Evolutionary conservation across 2,797 vertebrate genomes (phyloP), one percentile per base, ranked within the genome.

Genomic region (Manis pentadactyla): DNA sequence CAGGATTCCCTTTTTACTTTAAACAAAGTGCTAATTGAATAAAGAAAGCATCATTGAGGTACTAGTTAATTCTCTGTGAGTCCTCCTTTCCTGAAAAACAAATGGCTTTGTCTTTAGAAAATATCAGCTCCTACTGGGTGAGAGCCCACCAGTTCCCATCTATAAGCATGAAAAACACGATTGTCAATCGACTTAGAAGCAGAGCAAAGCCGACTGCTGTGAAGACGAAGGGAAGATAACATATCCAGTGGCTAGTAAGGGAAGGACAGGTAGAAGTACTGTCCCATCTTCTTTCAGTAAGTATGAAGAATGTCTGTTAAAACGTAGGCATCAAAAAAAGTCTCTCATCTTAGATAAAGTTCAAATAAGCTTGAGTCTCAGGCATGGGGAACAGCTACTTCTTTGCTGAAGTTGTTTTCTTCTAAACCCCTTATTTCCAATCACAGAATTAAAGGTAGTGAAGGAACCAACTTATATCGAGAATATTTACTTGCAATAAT

Each of bases 201-300:
- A 1, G 17, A 81, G 37, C 46, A 71, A 53, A 29, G 7, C 3
- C 10, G 27, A 15, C 53, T 42, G 25, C 42, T 78, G 21, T 12
- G n/a, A 53, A 87, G 55, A 13, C 0, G 0, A 55, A 14, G 7
- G 9, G 1, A 29, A 64, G 7, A 77, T 46, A 3, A 14, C 4
- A 17, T 0, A 68, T 42, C 29, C 69, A 46, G 69, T 17, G 42
- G 18, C 21, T 66, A 19, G 10, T 37, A 46, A 34, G 42, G 23
- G 55, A 51, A 53, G 21, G 9, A 7, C 31, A n/a, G 19, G 7
- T 63, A 18, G 11, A n/a, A n/a, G n/a, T n/a, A n/a, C n/a, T 68
- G 17, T 37, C 17, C 8, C 0, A 23, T 93, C 13, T 2, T 53
- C 2, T 8, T 64, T 55, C 42, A 17, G 6, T 15, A 71, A 12